These are phyloP conservation scores for Emydocephalus ijimae DNA, from an alignment of 2,113 vertebrate species.

Conservation along the genomic window DNA sequence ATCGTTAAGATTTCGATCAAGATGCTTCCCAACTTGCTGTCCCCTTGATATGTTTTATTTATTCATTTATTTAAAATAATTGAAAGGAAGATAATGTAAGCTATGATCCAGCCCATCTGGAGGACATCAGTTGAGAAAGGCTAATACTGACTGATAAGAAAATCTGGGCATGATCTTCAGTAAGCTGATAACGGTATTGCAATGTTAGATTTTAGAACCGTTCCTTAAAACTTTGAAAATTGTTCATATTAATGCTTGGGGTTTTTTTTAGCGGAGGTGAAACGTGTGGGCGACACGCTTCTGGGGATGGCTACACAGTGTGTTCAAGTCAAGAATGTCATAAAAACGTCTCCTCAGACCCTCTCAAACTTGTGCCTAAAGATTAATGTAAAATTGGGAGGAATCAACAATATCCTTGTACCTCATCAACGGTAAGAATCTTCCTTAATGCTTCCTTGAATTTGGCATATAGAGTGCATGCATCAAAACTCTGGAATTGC, in stretches of 20 bases:
- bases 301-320: slow-evolving; percentile 98
- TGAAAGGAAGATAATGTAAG: background rate
- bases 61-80: background rate
- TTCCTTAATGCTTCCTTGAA: background rate
- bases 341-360: slow-evolving; percentile 97
- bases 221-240: slow-evolving; percentile 28
- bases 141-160: background rate
- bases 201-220: background rate
- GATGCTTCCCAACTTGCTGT: background rate
- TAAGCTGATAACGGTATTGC: background rate
- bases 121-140: background rate
- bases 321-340: slow-evolving; percentile 98
- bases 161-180: background rate
- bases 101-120: background rate
- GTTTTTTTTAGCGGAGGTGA: slow-evolving; percentile 85
- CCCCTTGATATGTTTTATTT: background rate
- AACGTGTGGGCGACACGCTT: slow-evolving; percentile 94
- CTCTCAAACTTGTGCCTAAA: slow-evolving; percentile 99
- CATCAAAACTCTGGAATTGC: background rate
- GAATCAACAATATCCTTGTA: slow-evolving; percentile 99
- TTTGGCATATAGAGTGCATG: background rate
- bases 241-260: slow-evolving; percentile 26
- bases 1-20: background rate
- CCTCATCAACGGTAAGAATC: slow-evolving; percentile 91
- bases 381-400: slow-evolving; percentile 98